phyloP scores from a whole-genome alignment of 2,888 invertebrate species.

The Troides helena region DNA sequence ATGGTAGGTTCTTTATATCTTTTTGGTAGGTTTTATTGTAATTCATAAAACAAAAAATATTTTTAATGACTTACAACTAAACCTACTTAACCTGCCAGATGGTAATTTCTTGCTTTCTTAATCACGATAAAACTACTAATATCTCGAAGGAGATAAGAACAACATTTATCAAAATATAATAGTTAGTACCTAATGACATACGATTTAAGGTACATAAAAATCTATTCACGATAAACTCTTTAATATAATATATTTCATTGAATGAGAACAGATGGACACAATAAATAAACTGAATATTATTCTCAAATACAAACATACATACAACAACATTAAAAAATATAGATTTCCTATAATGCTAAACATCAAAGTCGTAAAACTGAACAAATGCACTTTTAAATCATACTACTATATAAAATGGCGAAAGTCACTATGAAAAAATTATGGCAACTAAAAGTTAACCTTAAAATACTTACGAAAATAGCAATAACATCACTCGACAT shows the following conservation, averaged over 20 bases:
- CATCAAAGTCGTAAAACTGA: slow-evolving; percentile 43
- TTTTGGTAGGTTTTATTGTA: neutral
- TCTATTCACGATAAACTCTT: slow-evolving; percentile 40
- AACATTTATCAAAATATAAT: slow-evolving; percentile 43
- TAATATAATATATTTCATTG: slow-evolving; percentile 36
- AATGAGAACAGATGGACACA: slow-evolving; percentile 47
- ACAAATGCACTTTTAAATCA: slow-evolving; percentile 70
- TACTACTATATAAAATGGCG: slow-evolving; percentile 46
- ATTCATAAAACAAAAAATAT: no score
- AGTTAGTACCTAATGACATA: slow-evolving; percentile 34
- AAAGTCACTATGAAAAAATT: slow-evolving; percentile 43
- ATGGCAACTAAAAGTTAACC: slow-evolving; percentile 57
- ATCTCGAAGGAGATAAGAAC: slow-evolving; percentile 36
- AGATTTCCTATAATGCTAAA: slow-evolving; percentile 41
- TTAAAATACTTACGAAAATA: slow-evolving; percentile 43
- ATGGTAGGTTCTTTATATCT: slow-evolving; percentile 6
- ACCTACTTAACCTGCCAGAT: slow-evolving; percentile 3
- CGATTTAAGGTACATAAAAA: slow-evolving; percentile 38
- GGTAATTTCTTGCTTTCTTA: slow-evolving; percentile 6
- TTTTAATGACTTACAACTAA: neutral
- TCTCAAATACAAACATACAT: slow-evolving; percentile 42
- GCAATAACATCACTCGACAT: slow-evolving; percentile 34
- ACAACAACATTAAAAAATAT: slow-evolving; percentile 53
- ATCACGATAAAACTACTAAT: slow-evolving; percentile 26
- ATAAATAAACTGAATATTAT: slow-evolving; percentile 49